Conservation (phyloP, 2,113 vertebrate genomes). For the Ploceus nigricollis region DNA sequence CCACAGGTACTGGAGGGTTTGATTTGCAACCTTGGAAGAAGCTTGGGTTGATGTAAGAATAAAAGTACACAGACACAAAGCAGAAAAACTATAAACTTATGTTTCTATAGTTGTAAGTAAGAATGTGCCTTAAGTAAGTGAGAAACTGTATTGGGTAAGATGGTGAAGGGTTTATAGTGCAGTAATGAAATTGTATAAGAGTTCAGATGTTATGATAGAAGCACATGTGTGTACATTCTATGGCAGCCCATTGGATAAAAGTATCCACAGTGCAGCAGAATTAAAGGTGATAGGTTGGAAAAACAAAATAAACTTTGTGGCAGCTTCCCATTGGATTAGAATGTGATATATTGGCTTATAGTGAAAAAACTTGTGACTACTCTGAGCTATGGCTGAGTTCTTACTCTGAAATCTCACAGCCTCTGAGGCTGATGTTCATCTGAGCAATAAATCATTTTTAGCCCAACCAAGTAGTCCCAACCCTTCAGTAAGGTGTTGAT, state of each 20-base stretch:
- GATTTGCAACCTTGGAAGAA: neutral
- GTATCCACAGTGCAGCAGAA: neutral
- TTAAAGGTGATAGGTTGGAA: neutral
- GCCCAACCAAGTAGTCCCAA: neutral
- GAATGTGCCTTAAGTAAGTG: neutral
- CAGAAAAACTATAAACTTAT: neutral
- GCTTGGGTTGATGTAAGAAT: neutral
- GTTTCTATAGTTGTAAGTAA: neutral
- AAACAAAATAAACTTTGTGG: neutral
- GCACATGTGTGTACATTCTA: neutral
- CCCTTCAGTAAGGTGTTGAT: neutral
- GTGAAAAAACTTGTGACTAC: neutral
- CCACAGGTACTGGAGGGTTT: neutral
- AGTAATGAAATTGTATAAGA: neutral
- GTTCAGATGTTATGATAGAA: neutral
- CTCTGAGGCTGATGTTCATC: neutral
- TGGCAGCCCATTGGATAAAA: neutral
- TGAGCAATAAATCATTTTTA: neutral
- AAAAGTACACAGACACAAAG: neutral
- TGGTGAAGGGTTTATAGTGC: neutral
- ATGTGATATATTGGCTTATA: neutral
- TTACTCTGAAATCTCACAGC: neutral
- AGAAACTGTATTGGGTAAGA: no score
- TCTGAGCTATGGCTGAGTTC: neutral
- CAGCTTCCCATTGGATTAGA: neutral